phyloP scores from a whole-genome alignment of 1,140 invertebrate species.

The Listronotus oregonensis region DNA sequence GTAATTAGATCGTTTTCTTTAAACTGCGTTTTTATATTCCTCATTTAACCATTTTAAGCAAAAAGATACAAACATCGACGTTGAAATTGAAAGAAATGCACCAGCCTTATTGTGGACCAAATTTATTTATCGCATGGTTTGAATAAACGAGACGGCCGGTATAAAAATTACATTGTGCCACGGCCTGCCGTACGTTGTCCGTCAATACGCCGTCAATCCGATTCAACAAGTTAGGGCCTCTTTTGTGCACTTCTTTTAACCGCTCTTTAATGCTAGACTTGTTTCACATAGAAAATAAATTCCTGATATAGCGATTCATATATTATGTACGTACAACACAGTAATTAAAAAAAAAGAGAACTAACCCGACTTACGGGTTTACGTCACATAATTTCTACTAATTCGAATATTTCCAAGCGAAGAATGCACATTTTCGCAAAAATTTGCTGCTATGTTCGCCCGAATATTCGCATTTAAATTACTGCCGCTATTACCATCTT shows the following conservation, averaged over 20 bases:
- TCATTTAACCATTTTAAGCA: slow-evolving; percentile 25
- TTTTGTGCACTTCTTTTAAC: slow-evolving; percentile 10
- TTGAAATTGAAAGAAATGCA: slow-evolving; percentile 34
- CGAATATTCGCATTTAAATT: too few species aligned
- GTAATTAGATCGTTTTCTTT: slow-evolving; percentile 28
- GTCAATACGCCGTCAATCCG: slow-evolving; percentile 35
- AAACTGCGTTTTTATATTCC: slow-evolving; percentile 6
- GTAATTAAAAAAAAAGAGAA: background rate
- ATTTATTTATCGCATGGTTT: slow-evolving; percentile 39
- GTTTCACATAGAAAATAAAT: slow-evolving; percentile 21
- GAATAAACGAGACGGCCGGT: slow-evolving; percentile 35
- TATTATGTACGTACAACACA: background rate
- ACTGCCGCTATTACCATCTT: too few species aligned
- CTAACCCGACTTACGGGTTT: background rate
- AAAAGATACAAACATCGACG: slow-evolving; percentile 29
- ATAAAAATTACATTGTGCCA: slow-evolving; percentile 36
- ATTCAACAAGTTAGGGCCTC: slow-evolving; percentile 28
- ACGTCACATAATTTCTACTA: too few species aligned
- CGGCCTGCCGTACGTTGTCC: slow-evolving; percentile 25
- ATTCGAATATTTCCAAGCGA: too few species aligned
- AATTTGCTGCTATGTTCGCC: too few species aligned
- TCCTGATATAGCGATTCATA: background rate
- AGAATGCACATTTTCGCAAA: too few species aligned
- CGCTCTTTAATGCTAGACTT: slow-evolving; percentile 12
- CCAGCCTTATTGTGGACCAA: slow-evolving; percentile 33